These are phyloP conservation scores for Betta splendens DNA, from an alignment of 2,797 vertebrate genomes.

Conservation along the genomic window DNA sequence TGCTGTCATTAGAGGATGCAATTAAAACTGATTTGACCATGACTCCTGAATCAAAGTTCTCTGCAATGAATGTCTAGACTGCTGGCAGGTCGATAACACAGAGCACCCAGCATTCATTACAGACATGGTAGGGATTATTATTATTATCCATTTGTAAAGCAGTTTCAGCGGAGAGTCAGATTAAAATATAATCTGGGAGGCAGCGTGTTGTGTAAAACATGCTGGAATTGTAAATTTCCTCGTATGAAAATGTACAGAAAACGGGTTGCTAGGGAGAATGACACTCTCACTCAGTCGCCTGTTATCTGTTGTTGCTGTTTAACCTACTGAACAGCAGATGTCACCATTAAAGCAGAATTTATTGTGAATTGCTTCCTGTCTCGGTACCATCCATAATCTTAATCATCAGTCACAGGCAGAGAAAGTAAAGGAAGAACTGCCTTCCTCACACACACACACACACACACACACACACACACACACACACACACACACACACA, in stretches of 20 bases:
- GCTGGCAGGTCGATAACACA: neutral
- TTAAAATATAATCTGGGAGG: neutral
- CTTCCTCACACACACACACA: too few relatives aligned
- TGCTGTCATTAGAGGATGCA: too few relatives aligned
- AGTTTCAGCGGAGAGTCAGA: neutral
- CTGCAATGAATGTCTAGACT: neutral
- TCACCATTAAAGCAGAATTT: conserved; percentile 46
- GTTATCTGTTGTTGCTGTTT: conserved; percentile 30
- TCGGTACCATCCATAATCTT: neutral
- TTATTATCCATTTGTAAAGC: neutral
- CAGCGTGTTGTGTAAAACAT: neutral
- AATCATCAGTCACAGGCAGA: neutral
- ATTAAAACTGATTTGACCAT: too few relatives aligned
- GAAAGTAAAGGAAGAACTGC: conserved; percentile 10
- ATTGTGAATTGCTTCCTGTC: too few relatives aligned
- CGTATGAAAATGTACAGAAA: too few relatives aligned
- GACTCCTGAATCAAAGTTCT: neutral
- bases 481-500: neutral
- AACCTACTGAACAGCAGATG: conserved; percentile 46
- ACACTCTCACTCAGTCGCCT: too few relatives aligned
- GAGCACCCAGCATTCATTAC: neutral
- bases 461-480: conserved; percentile 4
- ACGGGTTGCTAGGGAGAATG: too few relatives aligned
- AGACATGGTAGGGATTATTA: neutral
- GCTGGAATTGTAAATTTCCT: too few relatives aligned